phyloP scores from a whole-genome alignment of 2,888 invertebrate genomes.

The Camptogramma bilineatum region DNA sequence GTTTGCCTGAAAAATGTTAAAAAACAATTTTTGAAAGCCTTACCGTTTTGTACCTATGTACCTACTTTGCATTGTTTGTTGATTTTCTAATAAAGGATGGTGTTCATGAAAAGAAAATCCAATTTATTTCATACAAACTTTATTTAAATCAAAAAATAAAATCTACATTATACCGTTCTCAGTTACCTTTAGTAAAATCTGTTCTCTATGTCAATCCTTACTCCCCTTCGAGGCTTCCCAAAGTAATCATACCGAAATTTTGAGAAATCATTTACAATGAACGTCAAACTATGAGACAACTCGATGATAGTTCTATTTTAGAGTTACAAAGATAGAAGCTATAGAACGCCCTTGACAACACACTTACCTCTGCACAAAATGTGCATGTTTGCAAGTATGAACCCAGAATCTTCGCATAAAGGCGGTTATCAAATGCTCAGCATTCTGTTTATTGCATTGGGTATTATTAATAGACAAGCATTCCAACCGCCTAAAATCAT shows the following conservation, averaged over 20 bases:
- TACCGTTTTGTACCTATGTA: too few species aligned
- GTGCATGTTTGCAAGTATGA: neutral
- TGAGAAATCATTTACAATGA: conserved; percentile 26
- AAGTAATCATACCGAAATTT: conserved; percentile 28
- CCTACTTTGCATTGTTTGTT: too few species aligned
- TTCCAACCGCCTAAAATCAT: neutral
- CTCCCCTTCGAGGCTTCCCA: conserved; percentile 45
- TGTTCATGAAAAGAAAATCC: conserved; percentile 7
- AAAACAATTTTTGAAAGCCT: too few species aligned
- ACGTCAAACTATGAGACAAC: conserved; percentile 16
- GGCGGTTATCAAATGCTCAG: neutral
- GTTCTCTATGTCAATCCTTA: conserved; percentile 57
- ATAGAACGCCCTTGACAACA: neutral
- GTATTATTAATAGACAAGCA: neutral
- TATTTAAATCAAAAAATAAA: conserved; percentile 86
- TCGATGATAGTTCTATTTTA: conserved; percentile 6
- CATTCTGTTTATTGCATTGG: neutral
- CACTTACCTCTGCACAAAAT: too few species aligned
- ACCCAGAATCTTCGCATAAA: neutral
- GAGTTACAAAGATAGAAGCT: conserved; percentile 15
- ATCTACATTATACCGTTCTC: conserved; percentile 82
- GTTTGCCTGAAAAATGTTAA: too few species aligned
- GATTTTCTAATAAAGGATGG: too few species aligned
- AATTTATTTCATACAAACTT: conserved; percentile 81
- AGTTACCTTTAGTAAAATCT: conserved; percentile 77